A percentile compares a stretch with the other conserved stretches of the same genome.
These are phyloP conservation scores for Liopterus haemorrhoidalis DNA, from an alignment of 2,888 invertebrate species.

Conservation along the genomic window DNA sequence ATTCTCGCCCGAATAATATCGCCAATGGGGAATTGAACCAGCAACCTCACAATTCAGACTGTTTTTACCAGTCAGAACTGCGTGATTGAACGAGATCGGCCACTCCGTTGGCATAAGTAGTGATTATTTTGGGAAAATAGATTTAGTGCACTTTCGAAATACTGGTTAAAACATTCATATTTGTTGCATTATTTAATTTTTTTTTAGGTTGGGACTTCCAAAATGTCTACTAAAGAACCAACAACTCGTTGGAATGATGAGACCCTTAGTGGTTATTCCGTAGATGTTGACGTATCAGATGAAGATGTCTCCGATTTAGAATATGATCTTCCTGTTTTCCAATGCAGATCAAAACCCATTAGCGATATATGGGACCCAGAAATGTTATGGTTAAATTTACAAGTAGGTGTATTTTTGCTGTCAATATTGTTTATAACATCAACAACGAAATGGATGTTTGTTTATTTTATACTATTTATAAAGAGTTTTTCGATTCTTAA, in stretches of 20 bases:
- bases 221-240: slow-evolving; percentile 40
- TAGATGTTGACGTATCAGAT: slow-evolving; percentile 11
- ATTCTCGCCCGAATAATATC: no score
- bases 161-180: not conserved
- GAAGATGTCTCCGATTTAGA: slow-evolving; percentile 17
- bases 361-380: slow-evolving; percentile 43
- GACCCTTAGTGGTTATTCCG: slow-evolving; percentile 45
- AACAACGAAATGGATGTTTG: not conserved
- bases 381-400: slow-evolving; percentile 36
- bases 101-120: no score
- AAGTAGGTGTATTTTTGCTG: no score
- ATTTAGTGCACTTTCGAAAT: no score
- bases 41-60: no score
- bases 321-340: slow-evolving; percentile 6
- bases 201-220: slow-evolving; percentile 29
- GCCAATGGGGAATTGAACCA: no score
- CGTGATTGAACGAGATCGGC: no score
- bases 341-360: slow-evolving; percentile 32
- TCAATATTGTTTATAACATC: slow-evolving; percentile 27
- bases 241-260: slow-evolving; percentile 47
- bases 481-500: no score
- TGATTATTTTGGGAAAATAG: no score
- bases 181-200: not conserved
- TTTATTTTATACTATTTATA: no score
- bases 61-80: no score